These are phyloP conservation scores for Balearica regulorum DNA, from an alignment of 2,797 vertebrate species.

Conservation along the genomic window DNA sequence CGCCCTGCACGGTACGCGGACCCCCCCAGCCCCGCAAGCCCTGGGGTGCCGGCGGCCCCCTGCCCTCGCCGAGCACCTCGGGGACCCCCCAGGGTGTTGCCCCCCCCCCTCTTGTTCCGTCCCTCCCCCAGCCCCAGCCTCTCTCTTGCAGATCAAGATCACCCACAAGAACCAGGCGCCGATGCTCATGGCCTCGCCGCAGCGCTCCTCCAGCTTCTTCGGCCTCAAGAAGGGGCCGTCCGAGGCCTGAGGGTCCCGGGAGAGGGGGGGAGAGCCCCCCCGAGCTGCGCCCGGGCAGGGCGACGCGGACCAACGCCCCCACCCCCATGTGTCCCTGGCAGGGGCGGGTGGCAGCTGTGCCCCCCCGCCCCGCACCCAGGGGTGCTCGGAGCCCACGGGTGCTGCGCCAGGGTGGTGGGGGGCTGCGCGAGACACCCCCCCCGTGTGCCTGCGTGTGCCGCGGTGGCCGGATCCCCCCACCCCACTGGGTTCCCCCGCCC, in stretches of 20 bases:
- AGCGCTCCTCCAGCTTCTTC: constrained; percentile 82
- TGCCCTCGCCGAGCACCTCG: neutral
- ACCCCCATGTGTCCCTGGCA: neutral
- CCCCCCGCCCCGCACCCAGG: neutral
- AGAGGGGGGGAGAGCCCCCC: neutral
- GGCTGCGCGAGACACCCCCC: neutral
- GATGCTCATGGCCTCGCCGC: constrained; percentile 86
- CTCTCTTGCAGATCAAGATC: constrained; percentile 84
- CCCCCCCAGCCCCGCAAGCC: no score
- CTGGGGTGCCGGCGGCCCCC: neutral
- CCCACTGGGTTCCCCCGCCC: neutral
- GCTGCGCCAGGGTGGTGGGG: neutral
- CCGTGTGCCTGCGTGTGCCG: neutral
- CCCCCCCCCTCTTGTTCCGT: no score
- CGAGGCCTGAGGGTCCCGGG: constrained; percentile 27
- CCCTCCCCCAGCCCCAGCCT: neutral
- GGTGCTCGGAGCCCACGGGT: neutral
- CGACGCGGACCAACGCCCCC: neutral
- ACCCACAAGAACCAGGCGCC: constrained; percentile 92
- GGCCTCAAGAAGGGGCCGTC: constrained; percentile 72
- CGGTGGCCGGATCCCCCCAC: neutral
- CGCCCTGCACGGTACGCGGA: constrained; percentile 86
- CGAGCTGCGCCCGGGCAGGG: neutral
- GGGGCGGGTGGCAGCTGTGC: neutral
- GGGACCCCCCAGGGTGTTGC: neutral